Evolutionary conservation across 2,797 vertebrate genomes (phyloP).

Genomic region (Gymnodraco acuticeps): DNA sequence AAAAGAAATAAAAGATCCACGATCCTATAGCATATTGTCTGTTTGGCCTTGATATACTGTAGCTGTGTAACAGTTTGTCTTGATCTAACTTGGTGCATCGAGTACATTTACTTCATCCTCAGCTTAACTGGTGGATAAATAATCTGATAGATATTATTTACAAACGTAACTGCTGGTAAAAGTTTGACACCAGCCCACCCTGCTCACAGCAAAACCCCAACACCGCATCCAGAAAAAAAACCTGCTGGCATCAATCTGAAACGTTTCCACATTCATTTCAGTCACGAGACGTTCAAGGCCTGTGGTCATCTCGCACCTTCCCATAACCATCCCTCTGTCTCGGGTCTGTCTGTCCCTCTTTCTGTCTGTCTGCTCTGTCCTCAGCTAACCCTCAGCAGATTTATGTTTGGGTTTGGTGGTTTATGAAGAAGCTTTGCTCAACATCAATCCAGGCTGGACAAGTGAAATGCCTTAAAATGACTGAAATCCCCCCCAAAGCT

Average conservation of each 20-base stretch:
- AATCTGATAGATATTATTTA: conserved; percentile 39
- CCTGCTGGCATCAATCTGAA: conserved; percentile 36
- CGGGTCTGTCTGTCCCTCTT: conserved; percentile 9
- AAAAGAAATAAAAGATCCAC: conserved; percentile 13
- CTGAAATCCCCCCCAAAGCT: conserved; percentile 76
- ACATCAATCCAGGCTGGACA: conserved; percentile 74
- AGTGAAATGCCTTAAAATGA: conserved; percentile 75
- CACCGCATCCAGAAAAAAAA: conserved; percentile 5
- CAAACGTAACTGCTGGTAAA: conserved; percentile 45
- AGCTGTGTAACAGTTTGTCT: too few relatives aligned
- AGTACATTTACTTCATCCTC: neutral
- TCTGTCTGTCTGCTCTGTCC: conserved; percentile 47
- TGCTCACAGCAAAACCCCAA: conserved; percentile 47
- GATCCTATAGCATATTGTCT: neutral
- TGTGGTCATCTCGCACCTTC: conserved; percentile 51
- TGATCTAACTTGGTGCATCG: neutral
- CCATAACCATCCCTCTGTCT: conserved; percentile 31
- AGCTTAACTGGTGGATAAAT: conserved; percentile 17
- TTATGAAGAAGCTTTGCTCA: conserved; percentile 73
- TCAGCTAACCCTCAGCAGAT: conserved; percentile 60
- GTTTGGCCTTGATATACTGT: neutral
- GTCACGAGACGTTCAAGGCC: conserved; percentile 59
- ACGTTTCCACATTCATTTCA: conserved; percentile 59
- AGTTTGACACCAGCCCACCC: conserved; percentile 43
- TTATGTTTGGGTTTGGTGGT: conserved; percentile 67